These are phyloP conservation scores for Girardinichthys multiradiatus DNA, from an alignment of 2,113 vertebrate genomes.

Conservation along the genomic window DNA sequence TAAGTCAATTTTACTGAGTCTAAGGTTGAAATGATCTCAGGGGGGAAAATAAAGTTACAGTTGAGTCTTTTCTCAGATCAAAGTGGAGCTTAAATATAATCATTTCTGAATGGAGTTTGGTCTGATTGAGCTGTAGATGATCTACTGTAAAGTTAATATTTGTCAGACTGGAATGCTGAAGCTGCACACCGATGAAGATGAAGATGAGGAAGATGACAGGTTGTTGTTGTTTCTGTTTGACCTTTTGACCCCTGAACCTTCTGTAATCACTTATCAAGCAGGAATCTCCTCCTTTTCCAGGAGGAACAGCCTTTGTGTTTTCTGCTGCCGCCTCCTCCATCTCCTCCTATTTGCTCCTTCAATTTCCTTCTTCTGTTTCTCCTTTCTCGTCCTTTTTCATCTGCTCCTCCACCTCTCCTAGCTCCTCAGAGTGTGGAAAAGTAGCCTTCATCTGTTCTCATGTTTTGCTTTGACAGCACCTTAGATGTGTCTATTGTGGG, in stretches of 20 bases:
- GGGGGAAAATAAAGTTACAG: too few relatives aligned
- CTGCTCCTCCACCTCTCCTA: not conserved
- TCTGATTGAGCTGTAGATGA: not conserved
- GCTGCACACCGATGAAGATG: not conserved
- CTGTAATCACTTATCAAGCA: conserved; percentile 32
- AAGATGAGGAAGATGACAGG: not conserved
- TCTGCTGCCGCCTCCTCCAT: too few relatives aligned
- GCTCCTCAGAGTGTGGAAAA: not conserved
- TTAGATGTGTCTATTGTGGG: not conserved
- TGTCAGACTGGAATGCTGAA: not conserved
- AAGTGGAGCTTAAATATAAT: not conserved
- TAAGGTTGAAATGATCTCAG: not conserved
- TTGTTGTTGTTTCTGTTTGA: conserved; percentile 22
- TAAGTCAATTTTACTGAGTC: not conserved
- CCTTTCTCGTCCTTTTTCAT: too few relatives aligned
- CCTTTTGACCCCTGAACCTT: conserved; percentile 35
- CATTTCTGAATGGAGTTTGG: conserved; percentile 13
- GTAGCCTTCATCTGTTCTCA: not conserved
- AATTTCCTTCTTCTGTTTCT: too few relatives aligned
- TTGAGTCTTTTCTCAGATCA: too few relatives aligned
- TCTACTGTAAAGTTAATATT: not conserved
- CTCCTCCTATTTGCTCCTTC: too few relatives aligned
- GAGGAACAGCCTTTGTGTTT: too few relatives aligned
- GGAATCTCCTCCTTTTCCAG: not conserved
- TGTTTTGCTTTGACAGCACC: not conserved